Evolutionary conservation across 2,888 invertebrate genomes (phyloP), one percentile per base, ranked within the genome.

Genomic region (Caenorhabditis japonica): DNA sequence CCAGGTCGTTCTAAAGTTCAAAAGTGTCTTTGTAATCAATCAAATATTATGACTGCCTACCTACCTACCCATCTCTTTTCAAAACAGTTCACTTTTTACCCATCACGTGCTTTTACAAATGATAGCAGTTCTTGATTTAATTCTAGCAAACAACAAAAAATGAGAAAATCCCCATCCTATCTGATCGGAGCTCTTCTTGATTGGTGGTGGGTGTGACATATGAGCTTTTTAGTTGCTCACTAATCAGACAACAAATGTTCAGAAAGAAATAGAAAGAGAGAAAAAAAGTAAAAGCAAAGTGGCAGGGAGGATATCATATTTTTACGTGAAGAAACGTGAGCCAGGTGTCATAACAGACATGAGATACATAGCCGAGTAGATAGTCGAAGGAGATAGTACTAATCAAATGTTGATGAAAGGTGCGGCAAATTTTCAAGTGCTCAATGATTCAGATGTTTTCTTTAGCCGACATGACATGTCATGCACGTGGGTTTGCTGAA

Each of bases 211-310:
- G 30, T 30, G 30, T 30, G 30, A 30, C 30, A 10, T n/a, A n/a
- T n/a, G n/a, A n/a, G n/a, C n/a, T n/a, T n/a, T n/a, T n/a, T n/a
- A 30, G 30, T 33, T 21, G 51, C 19, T 51, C 51, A 51, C 56
- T 66, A 66, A 66, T 66, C 64, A 56, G 15, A 38, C 56, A 61
- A 17, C 51, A 64, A 55, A 25, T 46, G 64, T 64, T 49, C 56
- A 39, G 21, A 13, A 38, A 51, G 38, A 15, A 34, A 34, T 1
- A 12, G n/a, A n/a, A 27, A 27, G 4, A 25, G 27, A 19, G 43
- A 43, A 30, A 39, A 33, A 8, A 30, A 25, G 10, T 34, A 7
- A 46, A 4, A 19, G 10, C 33, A 27, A 36, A 64, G 64, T 33
- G 64, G 49, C 33, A 47, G 38, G n/a, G n/a, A 5, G 23, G 49